A percentile compares a stretch with the other conserved stretches of the same genome.
phyloP scores from a whole-genome alignment of 53 echinoderm and acorn worm species.

The Patiria pectinifera region DNA sequence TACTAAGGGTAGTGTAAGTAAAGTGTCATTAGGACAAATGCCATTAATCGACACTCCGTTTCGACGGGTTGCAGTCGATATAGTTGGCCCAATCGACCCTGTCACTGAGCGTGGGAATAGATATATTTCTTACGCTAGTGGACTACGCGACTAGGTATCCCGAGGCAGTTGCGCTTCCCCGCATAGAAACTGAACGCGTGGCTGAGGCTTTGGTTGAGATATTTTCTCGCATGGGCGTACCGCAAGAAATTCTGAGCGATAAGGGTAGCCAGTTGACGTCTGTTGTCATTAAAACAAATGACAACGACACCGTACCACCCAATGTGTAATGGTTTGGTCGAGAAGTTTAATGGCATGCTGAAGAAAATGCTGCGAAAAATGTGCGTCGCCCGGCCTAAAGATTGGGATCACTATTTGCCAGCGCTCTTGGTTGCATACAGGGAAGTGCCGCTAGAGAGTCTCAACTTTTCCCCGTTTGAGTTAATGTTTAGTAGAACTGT shows the following conservation, averaged over 20 bases:
- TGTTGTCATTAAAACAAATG: conserved; percentile 71
- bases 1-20: conserved; percentile 35
- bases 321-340: conserved; percentile 68
- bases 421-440: conserved; percentile 76
- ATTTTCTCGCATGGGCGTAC: conserved; percentile 63
- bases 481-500: conserved; percentile 72
- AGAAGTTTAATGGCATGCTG: conserved; percentile 77
- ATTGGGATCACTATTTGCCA: conserved; percentile 76
- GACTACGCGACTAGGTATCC: conserved; percentile 66
- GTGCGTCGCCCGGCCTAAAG: conserved; percentile 66
- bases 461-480: conserved; percentile 78
- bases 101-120: conserved; percentile 39
- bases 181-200: conserved; percentile 72
- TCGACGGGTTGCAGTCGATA: conserved; percentile 56
- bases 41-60: conserved; percentile 60
- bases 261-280: conserved; percentile 69
- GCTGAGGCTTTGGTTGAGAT: conserved; percentile 78
- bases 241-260: conserved; percentile 65
- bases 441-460: conserved; percentile 70
- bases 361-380: conserved; percentile 70
- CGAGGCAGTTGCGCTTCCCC: conserved; percentile 61
- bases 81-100: conserved; percentile 65
- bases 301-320: conserved; percentile 76
- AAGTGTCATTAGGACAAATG: conserved; percentile 54
- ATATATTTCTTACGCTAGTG: conserved; percentile 58